phyloP scores from a whole-genome alignment of 2,113 vertebrate genomes.

The Aldabrachelys gigantea region DNA sequence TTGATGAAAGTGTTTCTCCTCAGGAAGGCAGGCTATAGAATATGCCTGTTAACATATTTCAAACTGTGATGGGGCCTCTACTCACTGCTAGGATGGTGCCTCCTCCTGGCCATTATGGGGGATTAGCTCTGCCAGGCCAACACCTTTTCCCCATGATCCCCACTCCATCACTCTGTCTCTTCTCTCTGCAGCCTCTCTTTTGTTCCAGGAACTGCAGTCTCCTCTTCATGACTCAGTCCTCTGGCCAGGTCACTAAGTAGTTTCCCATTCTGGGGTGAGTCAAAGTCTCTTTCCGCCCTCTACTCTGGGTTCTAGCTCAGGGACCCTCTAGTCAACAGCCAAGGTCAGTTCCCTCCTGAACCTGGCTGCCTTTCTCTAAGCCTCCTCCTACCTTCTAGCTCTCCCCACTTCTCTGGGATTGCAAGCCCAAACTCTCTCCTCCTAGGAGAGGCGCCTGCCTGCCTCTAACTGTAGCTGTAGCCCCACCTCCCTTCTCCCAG shows the following conservation, averaged over 20 bases:
- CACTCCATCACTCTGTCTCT: background rate
- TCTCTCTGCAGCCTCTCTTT: background rate
- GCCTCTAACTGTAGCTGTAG: too few species aligned
- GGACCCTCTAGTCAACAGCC: background rate
- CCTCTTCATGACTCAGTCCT: background rate
- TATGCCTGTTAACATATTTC: background rate
- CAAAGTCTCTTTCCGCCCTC: background rate
- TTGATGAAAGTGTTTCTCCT: background rate
- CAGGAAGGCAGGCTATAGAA: background rate
- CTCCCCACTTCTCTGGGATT: background rate
- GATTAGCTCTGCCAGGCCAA: background rate
- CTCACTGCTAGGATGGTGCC: background rate
- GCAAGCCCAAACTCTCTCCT: background rate
- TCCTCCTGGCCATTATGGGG: background rate
- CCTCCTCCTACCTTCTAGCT: background rate
- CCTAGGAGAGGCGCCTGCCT: too few species aligned
- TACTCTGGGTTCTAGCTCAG: background rate
- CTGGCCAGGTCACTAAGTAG: background rate
- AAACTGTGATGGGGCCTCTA: background rate
- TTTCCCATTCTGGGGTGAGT: background rate
- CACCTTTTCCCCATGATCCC: background rate
- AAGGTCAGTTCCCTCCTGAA: background rate
- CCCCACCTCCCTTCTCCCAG: background rate
- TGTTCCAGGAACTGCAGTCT: background rate
- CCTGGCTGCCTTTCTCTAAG: background rate